Evolutionary conservation across 2,888 invertebrate genomes (phyloP).

Genomic region (Ormyrus rosae): DNA sequence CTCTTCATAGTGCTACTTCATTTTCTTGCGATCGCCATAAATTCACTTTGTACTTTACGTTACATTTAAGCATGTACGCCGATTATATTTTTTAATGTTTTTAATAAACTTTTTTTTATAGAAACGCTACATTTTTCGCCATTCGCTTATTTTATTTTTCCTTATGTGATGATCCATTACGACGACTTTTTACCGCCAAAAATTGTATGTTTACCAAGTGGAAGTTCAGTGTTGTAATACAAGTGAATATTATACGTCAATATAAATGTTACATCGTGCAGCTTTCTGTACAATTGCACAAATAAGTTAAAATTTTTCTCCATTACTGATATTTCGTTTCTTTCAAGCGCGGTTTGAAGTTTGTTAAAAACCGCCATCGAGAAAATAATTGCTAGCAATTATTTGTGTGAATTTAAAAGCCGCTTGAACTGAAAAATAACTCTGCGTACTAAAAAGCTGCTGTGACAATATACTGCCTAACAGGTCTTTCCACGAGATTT

Average conservation of each 20-base stretch:
- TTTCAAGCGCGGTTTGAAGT: conserved; percentile 51
- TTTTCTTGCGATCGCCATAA: conserved; percentile 49
- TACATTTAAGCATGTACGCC: conserved; percentile 55
- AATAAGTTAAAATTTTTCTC: background rate
- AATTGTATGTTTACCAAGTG: background rate
- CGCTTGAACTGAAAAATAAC: conserved; percentile 62
- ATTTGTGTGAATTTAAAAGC: background rate
- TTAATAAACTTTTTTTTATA: conserved; percentile 55
- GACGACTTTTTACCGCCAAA: conserved; percentile 10
- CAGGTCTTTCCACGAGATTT: conserved; percentile 73
- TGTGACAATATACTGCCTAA: conserved; percentile 66
- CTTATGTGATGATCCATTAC: too few relatives aligned
- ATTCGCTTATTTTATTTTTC: conserved; percentile 24
- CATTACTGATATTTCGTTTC: conserved; percentile 33
- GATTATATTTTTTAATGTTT: conserved; percentile 57
- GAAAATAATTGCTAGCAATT: conserved; percentile 33
- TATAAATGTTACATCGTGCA: background rate
- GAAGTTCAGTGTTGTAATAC: background rate
- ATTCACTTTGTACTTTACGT: conserved; percentile 46
- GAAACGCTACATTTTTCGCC: conserved; percentile 6
- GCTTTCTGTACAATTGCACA: conserved; percentile 16
- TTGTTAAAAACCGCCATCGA: conserved; percentile 49
- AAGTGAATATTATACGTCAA: background rate
- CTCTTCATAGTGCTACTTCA: conserved; percentile 27
- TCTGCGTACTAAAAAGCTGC: conserved; percentile 64